Evolutionary conservation across 2,888 invertebrate species (phyloP).

Genomic region (Polydrusus tereticollis): DNA sequence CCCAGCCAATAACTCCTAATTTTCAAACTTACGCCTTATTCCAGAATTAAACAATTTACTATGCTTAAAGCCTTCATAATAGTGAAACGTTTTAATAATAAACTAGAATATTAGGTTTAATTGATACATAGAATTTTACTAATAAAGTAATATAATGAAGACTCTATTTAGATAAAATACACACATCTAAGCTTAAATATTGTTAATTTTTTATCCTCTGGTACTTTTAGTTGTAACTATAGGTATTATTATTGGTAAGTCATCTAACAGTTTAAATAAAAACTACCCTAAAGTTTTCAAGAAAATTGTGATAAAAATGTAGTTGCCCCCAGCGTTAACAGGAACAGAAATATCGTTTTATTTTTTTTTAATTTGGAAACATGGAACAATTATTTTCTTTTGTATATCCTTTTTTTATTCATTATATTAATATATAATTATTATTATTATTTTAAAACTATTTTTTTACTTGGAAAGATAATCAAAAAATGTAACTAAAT

Average conservation of each 20-base stretch:
- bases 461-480: no score
- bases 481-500: no score
- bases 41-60: not conserved
- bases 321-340: no score
- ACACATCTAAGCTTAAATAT: not conserved
- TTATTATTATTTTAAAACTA: no score
- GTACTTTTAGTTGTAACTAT: not conserved
- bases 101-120: not conserved
- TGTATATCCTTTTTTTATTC: no score
- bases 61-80: slow-evolving; percentile 13
- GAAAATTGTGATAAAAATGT: no score
- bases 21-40: not conserved
- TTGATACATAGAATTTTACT: slow-evolving; percentile 5
- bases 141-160: slow-evolving; percentile 8
- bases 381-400: no score
- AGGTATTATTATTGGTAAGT: not conserved
- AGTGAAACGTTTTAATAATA: slow-evolving; percentile 12
- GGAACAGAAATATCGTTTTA: no score
- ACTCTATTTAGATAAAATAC: slow-evolving; percentile 12
- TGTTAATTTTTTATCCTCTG: not conserved
- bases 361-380: no score
- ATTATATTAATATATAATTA: no score
- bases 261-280: not conserved
- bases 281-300: not conserved
- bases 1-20: not conserved